Conservation (phyloP, 2,888 invertebrate species). For the Cordylochernes scorpioides region DNA sequence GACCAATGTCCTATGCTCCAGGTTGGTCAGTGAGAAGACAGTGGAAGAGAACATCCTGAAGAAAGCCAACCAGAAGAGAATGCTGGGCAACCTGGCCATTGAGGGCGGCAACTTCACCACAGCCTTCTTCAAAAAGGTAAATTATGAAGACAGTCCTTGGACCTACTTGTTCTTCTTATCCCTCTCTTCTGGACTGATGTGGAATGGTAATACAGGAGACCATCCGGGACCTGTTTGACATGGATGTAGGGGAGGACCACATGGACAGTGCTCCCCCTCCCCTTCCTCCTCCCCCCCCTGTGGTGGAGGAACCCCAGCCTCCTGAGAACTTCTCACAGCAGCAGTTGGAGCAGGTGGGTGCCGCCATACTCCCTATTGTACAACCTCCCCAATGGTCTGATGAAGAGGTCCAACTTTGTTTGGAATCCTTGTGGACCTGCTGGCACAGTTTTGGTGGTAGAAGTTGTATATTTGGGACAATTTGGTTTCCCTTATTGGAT, state of each 20-base stretch:
- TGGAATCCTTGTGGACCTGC: not conserved
- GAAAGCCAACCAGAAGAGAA: constrained; percentile 89
- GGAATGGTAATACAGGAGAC: constrained; percentile 47
- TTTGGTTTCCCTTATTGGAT: too few species aligned
- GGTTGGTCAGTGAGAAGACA: constrained; percentile 81
- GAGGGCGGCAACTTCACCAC: constrained; percentile 97
- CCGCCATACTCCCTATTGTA: too few species aligned
- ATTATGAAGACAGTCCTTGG: too few species aligned
- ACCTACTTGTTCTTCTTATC: too few species aligned
- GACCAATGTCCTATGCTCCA: too few species aligned
- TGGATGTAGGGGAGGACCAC: constrained; percentile 33
- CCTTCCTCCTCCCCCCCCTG: too few species aligned
- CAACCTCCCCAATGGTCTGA: too few species aligned
- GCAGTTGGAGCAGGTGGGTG: constrained; percentile 23
- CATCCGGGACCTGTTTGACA: constrained; percentile 68
- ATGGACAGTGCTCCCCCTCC: too few species aligned
- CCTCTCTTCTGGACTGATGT: too few species aligned
- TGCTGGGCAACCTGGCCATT: constrained; percentile 84
- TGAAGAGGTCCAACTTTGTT: not conserved
- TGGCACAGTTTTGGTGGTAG: too few species aligned
- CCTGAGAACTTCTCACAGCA: constrained; percentile 15
- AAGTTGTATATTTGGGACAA: too few species aligned
- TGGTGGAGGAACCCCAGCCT: too few species aligned
- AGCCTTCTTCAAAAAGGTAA: constrained; percentile 64
- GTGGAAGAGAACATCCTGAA: constrained; percentile 97